Percentiles rank a stretch among this genome's conserved stretches.
Evolutionary conservation across 2,113 vertebrate genomes (phyloP).

Genomic region (Myxocyprinus asiaticus): DNA sequence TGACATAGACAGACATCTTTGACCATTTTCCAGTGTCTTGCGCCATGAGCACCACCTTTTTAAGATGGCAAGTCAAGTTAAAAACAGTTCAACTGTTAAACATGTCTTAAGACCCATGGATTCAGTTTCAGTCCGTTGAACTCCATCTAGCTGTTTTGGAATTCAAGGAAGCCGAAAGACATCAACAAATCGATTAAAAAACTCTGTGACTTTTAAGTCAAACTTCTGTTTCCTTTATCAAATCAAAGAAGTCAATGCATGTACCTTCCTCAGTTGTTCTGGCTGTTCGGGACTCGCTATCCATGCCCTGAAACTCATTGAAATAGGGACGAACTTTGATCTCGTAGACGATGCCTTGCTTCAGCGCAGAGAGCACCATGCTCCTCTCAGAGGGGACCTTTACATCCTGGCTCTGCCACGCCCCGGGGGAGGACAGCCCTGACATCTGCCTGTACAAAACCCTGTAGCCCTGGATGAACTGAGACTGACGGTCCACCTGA

Average conservation of each 20-base stretch:
- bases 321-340: conserved; percentile 97
- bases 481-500: conserved; percentile 95
- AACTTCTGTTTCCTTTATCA: no score
- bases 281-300: conserved; percentile 91
- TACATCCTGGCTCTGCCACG: conserved; percentile 90
- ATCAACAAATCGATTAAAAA: not conserved
- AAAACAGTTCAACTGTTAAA: no score
- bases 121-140: no score
- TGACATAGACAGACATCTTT: no score
- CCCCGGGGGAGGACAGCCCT: conserved; percentile 79
- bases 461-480: conserved; percentile 97
- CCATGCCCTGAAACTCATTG: conserved; percentile 98
- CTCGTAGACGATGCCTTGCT: conserved; percentile 93
- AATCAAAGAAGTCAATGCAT: not conserved
- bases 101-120: no score
- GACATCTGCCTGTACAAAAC: conserved; percentile 92
- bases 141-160: no score
- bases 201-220: no score
- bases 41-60: no score
- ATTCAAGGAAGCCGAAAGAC: no score
- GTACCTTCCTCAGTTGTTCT: conserved; percentile 95
- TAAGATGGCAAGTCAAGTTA: no score
- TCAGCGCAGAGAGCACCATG: conserved; percentile 83
- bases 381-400: conserved; percentile 90
- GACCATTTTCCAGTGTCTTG: no score